A percentile compares a stretch with the other conserved stretches of the same genome.
Evolutionary conservation across 2,113 vertebrate genomes (phyloP).

Genomic region (Mastomys natalensis): DNA sequence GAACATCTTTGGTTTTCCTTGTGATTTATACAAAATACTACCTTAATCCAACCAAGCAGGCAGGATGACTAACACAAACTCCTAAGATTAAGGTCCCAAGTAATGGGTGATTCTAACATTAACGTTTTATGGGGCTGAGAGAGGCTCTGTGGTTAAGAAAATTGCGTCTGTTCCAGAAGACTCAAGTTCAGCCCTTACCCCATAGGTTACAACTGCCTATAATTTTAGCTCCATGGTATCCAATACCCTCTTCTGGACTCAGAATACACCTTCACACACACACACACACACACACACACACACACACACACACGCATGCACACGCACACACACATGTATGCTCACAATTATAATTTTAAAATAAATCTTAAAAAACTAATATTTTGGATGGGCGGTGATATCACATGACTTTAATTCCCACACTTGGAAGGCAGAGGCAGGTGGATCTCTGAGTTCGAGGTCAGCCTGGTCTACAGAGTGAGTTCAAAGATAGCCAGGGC

Average conservation of each 20-base stretch:
- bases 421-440: too few species aligned
- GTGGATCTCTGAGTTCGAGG: too few species aligned
- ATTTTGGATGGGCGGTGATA: not conserved
- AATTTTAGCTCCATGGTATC: not conserved
- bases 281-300: not conserved
- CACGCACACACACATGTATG: not conserved
- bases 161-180: not conserved
- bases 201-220: not conserved
- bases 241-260: not conserved
- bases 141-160: not conserved
- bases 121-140: not conserved
- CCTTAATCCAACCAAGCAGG: slow-evolving; percentile 29
- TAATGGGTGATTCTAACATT: not conserved
- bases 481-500: too few species aligned
- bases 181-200: not conserved
- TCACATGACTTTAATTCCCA: too few species aligned
- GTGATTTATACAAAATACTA: slow-evolving; percentile 51
- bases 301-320: not conserved
- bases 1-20: slow-evolving; percentile 1
- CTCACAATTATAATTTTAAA: not conserved
- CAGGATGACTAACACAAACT: not conserved
- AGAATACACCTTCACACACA: not conserved
- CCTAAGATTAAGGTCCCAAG: not conserved
- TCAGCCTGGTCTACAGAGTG: too few species aligned
- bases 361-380: not conserved